Evolutionary conservation across 2,113 vertebrate species (phyloP).

Genomic region (Antechinus flavipes): DNA sequence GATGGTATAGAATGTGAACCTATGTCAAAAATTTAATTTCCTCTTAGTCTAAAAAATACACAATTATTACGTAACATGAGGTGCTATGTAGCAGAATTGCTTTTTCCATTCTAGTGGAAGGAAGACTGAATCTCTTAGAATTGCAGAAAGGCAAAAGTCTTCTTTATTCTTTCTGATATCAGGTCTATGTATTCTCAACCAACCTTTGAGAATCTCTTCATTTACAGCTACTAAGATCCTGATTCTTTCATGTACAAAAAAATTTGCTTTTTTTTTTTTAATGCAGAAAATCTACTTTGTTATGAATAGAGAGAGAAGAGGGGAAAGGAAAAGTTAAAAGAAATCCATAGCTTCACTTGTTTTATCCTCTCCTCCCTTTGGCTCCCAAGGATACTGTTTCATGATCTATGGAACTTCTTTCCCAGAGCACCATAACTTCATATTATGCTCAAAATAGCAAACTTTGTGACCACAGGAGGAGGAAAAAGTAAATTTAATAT

Average conservation of each 20-base stretch:
- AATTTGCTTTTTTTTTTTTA: background rate
- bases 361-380: background rate
- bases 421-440: too few relatives aligned
- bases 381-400: conserved; percentile 13
- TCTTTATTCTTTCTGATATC: background rate
- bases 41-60: background rate
- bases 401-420: background rate
- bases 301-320: background rate
- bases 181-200: background rate
- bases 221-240: background rate
- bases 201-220: background rate
- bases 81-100: background rate
- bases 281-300: background rate
- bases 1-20: background rate
- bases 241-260: background rate
- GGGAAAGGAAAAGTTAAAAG: background rate
- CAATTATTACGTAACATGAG: background rate
- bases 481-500: background rate
- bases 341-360: background rate
- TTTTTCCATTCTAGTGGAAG: background rate
- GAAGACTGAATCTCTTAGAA: background rate
- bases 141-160: background rate
- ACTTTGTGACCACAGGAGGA: background rate
- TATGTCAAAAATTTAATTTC: background rate
- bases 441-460: background rate